Percentiles rank a stretch among this genome's conserved stretches.
Evolutionary conservation across 2,888 invertebrate genomes (phyloP).

Genomic region (Clanis bilineata): DNA sequence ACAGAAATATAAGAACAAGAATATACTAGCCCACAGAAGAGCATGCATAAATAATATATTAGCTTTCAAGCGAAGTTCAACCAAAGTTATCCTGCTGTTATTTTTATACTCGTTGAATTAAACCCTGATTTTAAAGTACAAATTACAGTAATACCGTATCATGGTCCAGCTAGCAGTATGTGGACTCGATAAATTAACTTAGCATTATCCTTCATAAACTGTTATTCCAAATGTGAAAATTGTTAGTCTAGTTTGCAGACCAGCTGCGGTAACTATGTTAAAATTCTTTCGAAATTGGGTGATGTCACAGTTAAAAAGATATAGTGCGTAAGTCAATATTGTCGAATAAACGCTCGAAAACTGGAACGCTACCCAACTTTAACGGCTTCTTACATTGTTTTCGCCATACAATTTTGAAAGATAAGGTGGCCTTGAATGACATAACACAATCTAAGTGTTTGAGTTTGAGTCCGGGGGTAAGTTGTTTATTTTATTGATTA

Average conservation of each 20-base stretch:
- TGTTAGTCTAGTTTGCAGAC: conserved; percentile 58
- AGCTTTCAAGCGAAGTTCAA: conserved; percentile 16
- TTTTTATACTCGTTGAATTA: conserved; percentile 19
- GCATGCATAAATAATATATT: not conserved
- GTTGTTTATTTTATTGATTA: too few species aligned
- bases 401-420: too few species aligned
- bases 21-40: not conserved
- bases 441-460: too few species aligned
- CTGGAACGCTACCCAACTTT: too few species aligned
- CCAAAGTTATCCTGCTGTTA: conserved; percentile 6
- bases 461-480: too few species aligned
- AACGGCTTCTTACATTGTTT: too few species aligned
- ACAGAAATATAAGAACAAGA: not conserved
- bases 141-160: conserved; percentile 63
- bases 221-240: conserved; percentile 74
- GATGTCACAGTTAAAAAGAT: conserved; percentile 58
- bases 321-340: not conserved
- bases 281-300: conserved; percentile 65
- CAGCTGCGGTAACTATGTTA: conserved; percentile 63
- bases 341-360: too few species aligned
- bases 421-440: too few species aligned
- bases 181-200: conserved; percentile 52
- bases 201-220: conserved; percentile 49
- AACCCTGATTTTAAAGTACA: conserved; percentile 58
- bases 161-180: conserved; percentile 49